Evolutionary conservation across 2,888 invertebrate species (phyloP).

Genomic region (Diadegma fenestrale): DNA sequence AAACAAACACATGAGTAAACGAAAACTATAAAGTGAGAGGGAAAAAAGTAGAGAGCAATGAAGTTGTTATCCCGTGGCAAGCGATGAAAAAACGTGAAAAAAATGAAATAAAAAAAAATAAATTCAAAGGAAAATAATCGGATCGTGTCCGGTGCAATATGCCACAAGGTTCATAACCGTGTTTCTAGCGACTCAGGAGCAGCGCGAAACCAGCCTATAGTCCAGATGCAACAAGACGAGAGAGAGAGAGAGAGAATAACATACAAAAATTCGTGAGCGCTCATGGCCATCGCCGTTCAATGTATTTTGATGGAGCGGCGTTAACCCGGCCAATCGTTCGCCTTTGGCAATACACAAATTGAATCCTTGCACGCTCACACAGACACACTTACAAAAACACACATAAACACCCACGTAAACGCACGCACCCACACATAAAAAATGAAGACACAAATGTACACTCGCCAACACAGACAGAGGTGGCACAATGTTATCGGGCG

Average conservation of each 20-base stretch:
- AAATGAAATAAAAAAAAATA: slow-evolving; percentile 12
- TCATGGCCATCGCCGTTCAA: slow-evolving; percentile 58
- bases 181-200: slow-evolving; percentile 41
- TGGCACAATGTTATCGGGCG: slow-evolving; percentile 67
- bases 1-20: neutral
- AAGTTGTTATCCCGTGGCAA: slow-evolving; percentile 37
- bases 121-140: slow-evolving; percentile 43
- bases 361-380: slow-evolving; percentile 4
- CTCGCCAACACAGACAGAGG: slow-evolving; percentile 32
- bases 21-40: slow-evolving; percentile 5
- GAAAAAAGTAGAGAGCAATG: slow-evolving; percentile 50
- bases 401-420: neutral
- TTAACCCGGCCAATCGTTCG: slow-evolving; percentile 39
- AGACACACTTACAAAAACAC: slow-evolving; percentile 16
- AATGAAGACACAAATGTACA: neutral
- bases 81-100: slow-evolving; percentile 21
- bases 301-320: slow-evolving; percentile 54
- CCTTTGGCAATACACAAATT: slow-evolving; percentile 44
- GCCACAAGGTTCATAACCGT: slow-evolving; percentile 66
- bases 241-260: neutral
- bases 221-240: slow-evolving; percentile 36
- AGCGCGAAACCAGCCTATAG: slow-evolving; percentile 26
- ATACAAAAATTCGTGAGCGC: slow-evolving; percentile 52
- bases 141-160: slow-evolving; percentile 68
- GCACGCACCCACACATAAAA: slow-evolving; percentile 11